Evolutionary conservation across 2,888 invertebrate species (phyloP), one percentile per base, ranked within the genome.

Genomic region (Athetis lepigone): DNA sequence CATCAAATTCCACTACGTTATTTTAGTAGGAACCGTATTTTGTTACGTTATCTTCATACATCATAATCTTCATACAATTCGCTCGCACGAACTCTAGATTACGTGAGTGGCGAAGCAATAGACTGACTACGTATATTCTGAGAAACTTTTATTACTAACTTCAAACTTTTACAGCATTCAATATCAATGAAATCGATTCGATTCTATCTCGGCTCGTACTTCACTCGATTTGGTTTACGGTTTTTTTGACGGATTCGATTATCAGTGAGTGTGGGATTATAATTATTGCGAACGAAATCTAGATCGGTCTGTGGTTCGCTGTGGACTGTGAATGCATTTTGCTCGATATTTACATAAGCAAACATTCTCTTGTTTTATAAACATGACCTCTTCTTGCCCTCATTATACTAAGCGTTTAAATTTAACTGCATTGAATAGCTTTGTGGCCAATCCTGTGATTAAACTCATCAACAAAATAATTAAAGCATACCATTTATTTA

Each of bases 121-220:
- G 45, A 39, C 43, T 33, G 54, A 36, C 43, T 59, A 40, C 36
- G 33, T 50, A 67, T 59, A 37, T 59, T 70, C 66, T 67, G 50
- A 47, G 55, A 57, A 70, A 61, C 55, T 55, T 69, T 63, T 74
- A 69, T 65, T 59, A 51, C 23, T 60, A 50, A 75, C 56, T 49
- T 60, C 21, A 65, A 63, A 70, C 36, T 45, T 70, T 42, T 46
- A 29, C 42, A 72, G 16, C 42, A 29, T 52, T 67, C 51, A 33
- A 11, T 52, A 62, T 40, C 40, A 18, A 27, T 73, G 33, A 70
- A 73, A 54, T 70, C 54, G 61, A 66, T 55, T 75, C 47, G 39
- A 61, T 71, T 58, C 36, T 51, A 70, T 47, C 55, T 57, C 45
- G 21, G 18, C 52, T 61, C 49, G 33, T 40, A 55, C 43, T 16